Conservation (phyloP, 2,888 invertebrate genomes). For the Drosophila rubida region DNA sequence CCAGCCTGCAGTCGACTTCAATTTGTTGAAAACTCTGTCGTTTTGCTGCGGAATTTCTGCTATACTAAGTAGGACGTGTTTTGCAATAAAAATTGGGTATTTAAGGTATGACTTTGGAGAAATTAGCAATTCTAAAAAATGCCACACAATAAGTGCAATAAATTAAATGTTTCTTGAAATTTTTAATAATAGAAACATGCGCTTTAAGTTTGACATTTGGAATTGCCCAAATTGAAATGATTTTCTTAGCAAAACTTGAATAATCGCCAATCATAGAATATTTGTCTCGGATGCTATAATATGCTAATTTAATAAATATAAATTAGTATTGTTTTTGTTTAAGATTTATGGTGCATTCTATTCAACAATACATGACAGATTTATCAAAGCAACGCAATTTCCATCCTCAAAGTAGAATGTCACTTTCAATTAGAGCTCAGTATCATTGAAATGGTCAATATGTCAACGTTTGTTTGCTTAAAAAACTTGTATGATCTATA, state of each 20-base stretch:
- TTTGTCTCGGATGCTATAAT: background rate
- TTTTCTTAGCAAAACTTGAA: background rate
- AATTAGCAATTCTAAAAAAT: too few relatives aligned
- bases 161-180: too few relatives aligned
- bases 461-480: background rate
- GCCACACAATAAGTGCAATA: too few relatives aligned
- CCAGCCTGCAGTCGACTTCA: background rate
- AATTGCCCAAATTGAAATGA: background rate
- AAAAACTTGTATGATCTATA: conserved; percentile 3
- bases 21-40: conserved; percentile 7
- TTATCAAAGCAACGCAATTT: background rate
- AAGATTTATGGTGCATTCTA: background rate
- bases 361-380: background rate
- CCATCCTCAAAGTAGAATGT: background rate
- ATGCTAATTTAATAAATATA: background rate
- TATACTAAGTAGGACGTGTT: too few relatives aligned
- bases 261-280: background rate
- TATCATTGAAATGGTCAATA: background rate
- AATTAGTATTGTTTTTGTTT: background rate
- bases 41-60: background rate
- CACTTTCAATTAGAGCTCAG: background rate
- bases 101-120: too few relatives aligned
- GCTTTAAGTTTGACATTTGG: too few relatives aligned
- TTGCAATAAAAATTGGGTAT: too few relatives aligned
- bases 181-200: too few relatives aligned